Conservation (phyloP, 2,113 vertebrate genomes). For the Stegastes partitus region DNA sequence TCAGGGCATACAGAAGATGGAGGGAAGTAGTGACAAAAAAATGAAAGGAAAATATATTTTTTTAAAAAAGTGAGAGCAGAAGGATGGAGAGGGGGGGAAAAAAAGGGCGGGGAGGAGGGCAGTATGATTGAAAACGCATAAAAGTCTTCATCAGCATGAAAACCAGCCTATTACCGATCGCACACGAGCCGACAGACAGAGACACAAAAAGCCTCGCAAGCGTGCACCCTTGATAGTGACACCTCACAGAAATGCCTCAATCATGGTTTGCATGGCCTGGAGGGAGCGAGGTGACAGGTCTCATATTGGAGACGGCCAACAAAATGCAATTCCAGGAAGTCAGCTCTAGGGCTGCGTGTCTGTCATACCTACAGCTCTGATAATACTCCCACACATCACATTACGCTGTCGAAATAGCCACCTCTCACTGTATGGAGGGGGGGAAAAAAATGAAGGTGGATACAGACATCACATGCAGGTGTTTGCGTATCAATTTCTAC, state of each 20-base stretch:
- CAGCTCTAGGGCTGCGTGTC: conserved; percentile 69
- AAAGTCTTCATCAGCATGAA: conserved; percentile 82
- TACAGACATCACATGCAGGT: neutral
- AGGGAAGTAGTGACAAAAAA: conserved; percentile 13
- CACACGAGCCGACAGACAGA: conserved; percentile 46
- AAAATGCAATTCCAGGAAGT: conserved; percentile 79
- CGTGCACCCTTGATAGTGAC: conserved; percentile 66
- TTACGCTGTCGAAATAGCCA: conserved; percentile 60
- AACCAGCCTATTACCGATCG: conserved; percentile 87
- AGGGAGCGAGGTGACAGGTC: conserved; percentile 85
- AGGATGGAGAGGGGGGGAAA: neutral
- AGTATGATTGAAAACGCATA: conserved; percentile 76
- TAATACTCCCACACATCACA: conserved; percentile 77
- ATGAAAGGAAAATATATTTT: neutral
- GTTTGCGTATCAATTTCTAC: conserved; percentile 70
- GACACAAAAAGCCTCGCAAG: conserved; percentile 54
- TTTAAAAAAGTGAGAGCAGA: conserved; percentile 10
- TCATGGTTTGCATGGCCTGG: conserved; percentile 81
- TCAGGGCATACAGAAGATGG: conserved; percentile 26
- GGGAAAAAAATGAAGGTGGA: conserved; percentile 41
- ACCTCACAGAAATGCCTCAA: conserved; percentile 86
- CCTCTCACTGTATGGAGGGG: conserved; percentile 48
- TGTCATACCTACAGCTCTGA: conserved; percentile 79
- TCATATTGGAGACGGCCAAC: conserved; percentile 79
- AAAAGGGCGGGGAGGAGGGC: neutral